Evolutionary conservation across 2,113 vertebrate genomes (phyloP), one percentile per base, ranked within the genome.

Genomic region (Coturnix japonica): DNA sequence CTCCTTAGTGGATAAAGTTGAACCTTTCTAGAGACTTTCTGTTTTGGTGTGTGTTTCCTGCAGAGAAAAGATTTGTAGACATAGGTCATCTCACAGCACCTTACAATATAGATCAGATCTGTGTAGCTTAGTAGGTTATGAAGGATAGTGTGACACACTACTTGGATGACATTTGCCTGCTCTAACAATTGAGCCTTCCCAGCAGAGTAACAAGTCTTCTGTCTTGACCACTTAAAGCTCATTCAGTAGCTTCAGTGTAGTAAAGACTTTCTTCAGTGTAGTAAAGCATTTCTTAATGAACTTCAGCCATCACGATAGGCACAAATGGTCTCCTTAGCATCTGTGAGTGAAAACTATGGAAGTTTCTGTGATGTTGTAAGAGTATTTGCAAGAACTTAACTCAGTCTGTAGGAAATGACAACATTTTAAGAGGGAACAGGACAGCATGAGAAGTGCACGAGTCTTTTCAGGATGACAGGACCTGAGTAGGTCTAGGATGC

Each of bases 221-320:
- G 33, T 64, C 87, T 53, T 56, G 8, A 20, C 71, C 33, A 4
- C 44, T 72, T 39, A 47, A 67, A 67, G 21, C 2, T 22, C 16
- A 18, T 28, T 73, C 33, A 63, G 2, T 0, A 19, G 4, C 30
- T 66, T 28, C 1, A 1, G 23, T 18, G 26, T 19, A 16, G 6
- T 9, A 30, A 33, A 41, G 33, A 30, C 63, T 26, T n/a, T n/a
- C 30, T 66, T 28, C 1, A 1, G 23, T 18, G 26, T 19, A 16
- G 6, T 9, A 30, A 33, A 41, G 15, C 11, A 33, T 56, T 78
- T 64, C 33, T 47, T 43, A 47, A 51, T 19, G 44, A 67, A 28
- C 8, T 23, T 30, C n/a, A 72, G 47, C 47, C 4, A 13, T 4
- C 14, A 66, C 31, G 73, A 13, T 6, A 7, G 35, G 18, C 18